Percentiles rank a stretch among this genome's conserved stretches.
phyloP scores from a whole-genome alignment of 2,113 vertebrate species.

The Gopherus evgoodei region DNA sequence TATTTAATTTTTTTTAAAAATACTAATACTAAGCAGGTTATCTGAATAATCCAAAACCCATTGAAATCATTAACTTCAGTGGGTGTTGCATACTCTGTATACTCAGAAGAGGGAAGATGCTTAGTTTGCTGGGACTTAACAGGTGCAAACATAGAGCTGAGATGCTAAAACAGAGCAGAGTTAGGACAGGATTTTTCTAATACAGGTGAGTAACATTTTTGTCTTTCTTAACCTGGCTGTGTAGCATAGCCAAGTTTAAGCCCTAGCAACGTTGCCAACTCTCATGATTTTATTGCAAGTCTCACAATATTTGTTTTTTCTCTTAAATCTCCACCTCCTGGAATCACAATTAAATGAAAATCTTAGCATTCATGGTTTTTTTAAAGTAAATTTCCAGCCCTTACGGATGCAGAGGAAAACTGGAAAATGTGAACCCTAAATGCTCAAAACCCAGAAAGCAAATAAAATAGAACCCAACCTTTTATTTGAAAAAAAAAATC shows the following conservation, averaged over 20 bases:
- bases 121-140: neutral
- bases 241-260: neutral
- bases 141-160: neutral
- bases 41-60: neutral
- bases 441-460: neutral
- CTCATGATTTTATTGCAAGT: neutral
- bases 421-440: constrained; percentile 24
- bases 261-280: neutral
- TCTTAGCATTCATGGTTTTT: neutral
- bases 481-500: neutral
- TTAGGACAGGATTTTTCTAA: constrained; percentile 21
- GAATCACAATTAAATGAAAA: neutral
- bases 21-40: neutral
- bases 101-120: fast-evolving
- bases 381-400: neutral
- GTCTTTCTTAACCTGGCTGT: constrained; percentile 24
- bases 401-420: neutral
- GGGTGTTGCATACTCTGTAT: neutral
- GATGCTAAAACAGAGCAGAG: neutral
- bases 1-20: neutral
- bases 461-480: neutral
- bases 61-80: constrained; percentile 15
- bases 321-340: neutral
- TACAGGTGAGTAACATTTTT: neutral
- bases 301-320: neutral